Evolutionary conservation across 2,888 invertebrate species (phyloP).

Genomic region (Archaeoteleia sp.): DNA sequence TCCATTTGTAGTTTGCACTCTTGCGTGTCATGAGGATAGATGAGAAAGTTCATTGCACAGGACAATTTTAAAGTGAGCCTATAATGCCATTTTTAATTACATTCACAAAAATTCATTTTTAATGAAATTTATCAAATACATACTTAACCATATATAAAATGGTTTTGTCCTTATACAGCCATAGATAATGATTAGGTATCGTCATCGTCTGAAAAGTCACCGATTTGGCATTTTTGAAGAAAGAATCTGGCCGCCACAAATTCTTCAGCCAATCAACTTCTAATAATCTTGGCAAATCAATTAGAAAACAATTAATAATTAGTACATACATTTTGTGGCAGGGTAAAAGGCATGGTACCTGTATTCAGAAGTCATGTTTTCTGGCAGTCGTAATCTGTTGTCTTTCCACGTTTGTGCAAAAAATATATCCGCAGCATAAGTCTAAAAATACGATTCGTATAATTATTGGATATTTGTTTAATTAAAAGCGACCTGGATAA

Average conservation of each 20-base stretch:
- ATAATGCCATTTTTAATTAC: constrained; percentile 56
- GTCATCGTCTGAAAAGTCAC: constrained; percentile 97
- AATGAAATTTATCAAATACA: constrained; percentile 62
- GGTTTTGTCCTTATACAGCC: constrained; percentile 91
- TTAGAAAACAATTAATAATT: constrained; percentile 1
- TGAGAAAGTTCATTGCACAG: constrained; percentile 95
- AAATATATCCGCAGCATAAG: constrained; percentile 93
- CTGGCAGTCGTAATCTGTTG: constrained; percentile 87
- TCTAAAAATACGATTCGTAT: constrained; percentile 76
- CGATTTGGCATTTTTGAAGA: constrained; percentile 95
- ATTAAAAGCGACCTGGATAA: constrained; percentile 38
- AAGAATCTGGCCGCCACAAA: constrained; percentile 96
- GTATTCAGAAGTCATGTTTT: constrained; percentile 95
- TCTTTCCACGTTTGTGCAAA: constrained; percentile 97
- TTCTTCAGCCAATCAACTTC: constrained; percentile 94
- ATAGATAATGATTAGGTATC: constrained; percentile 94
- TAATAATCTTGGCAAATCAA: constrained; percentile 78
- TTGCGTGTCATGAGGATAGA: constrained; percentile 96
- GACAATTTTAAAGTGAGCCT: constrained; percentile 89
- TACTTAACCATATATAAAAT: constrained; percentile 92
- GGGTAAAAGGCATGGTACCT: constrained; percentile 75
- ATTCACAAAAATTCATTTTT: not conserved
- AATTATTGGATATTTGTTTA: constrained; percentile 1
- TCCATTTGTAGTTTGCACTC: constrained; percentile 96
- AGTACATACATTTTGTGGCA: too few species aligned